phyloP scores from a whole-genome alignment of 2,888 invertebrate genomes.

The Bedellia somnulentella region DNA sequence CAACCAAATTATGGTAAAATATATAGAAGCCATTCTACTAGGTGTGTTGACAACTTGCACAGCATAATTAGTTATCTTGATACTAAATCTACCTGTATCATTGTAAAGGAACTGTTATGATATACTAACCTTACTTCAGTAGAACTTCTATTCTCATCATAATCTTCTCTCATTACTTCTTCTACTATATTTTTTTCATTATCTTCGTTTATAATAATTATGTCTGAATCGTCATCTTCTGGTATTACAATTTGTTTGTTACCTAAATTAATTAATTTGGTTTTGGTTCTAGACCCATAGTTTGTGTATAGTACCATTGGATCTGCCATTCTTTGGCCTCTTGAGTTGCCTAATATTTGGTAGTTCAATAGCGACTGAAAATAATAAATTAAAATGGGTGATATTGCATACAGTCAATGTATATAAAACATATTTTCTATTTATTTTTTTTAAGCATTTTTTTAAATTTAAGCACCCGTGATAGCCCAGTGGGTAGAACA shows the following conservation, averaged over 20 bases:
- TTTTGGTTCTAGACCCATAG: conserved; percentile 29
- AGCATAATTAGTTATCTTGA: too few species aligned
- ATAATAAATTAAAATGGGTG: conserved; percentile 44
- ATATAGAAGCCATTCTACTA: too few species aligned
- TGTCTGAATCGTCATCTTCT: conserved; percentile 44
- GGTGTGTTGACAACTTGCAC: too few species aligned
- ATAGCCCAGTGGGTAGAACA: too few species aligned
- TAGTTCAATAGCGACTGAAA: conserved; percentile 82
- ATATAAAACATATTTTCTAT: too few species aligned
- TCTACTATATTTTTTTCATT: conserved; percentile 25
- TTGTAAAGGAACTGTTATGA: too few species aligned
- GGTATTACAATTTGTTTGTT: conserved; percentile 44
- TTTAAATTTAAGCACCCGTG: too few species aligned
- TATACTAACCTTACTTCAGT: conserved; percentile 20
- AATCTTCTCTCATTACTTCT: conserved; percentile 20
- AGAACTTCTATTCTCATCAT: conserved; percentile 18
- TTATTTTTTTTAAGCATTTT: too few species aligned
- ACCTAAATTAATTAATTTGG: conserved; percentile 31
- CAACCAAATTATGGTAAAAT: too few species aligned
- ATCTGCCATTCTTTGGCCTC: conserved; percentile 68
- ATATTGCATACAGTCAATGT: too few species aligned
- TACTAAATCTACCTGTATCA: too few species aligned
- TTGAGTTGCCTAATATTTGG: conserved; percentile 71
- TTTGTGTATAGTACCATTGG: conserved; percentile 43
- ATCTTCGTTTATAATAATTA: conserved; percentile 49